Base-by-base conservation (phyloP, 1,140 invertebrate genomes). In the Calosoma granatense region DNA sequence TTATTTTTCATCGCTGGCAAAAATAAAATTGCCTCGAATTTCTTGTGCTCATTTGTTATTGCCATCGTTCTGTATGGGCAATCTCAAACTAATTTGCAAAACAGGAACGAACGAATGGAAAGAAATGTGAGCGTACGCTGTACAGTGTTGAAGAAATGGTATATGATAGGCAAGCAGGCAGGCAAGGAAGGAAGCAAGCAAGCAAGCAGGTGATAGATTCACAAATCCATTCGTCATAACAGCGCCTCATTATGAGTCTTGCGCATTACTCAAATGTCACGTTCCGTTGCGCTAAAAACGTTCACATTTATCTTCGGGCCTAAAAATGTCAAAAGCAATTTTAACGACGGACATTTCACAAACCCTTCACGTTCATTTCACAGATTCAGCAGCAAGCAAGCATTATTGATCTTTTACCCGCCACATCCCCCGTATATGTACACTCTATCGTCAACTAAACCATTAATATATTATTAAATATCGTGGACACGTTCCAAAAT, bases 271-370 rank as follows among this genome's bases (percentile, higher is more conserved):
- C 41, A 47, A 47, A 47, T 47, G 41, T 47, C 41, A 47, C 15
- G 41, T 47, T 17, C 15, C 9, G 41, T 47, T 47, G 17, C 17
- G 41, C 17, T 47, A 47, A 47, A 47, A 47, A 47, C 41, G 4
- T 47, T 47, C 41, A 47, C 41, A 47, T 47, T 47, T 47, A 47
- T 47, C 41, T 47, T 47, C 41, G 17, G 4, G 41, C 41, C 41
- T 47, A 47, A 47, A 47, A 47, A 47, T 47, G 41, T 47, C 41
- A 47, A 9, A 47, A 47, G 41, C 41, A 12, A 47, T 47, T 47
- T 47, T 47, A 12, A 47, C 17, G 41, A 17, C 41, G 41, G 4
- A 6, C 41, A 47, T 17, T 30, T 30, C n/a, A n/a, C 41, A 47
- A 47, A 47, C 41, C 9, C 41, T 3, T 6, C 4, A 17, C 41